Evolutionary conservation across 2,888 invertebrate genomes (phyloP).

Genomic region (Alentia gelatinosa): DNA sequence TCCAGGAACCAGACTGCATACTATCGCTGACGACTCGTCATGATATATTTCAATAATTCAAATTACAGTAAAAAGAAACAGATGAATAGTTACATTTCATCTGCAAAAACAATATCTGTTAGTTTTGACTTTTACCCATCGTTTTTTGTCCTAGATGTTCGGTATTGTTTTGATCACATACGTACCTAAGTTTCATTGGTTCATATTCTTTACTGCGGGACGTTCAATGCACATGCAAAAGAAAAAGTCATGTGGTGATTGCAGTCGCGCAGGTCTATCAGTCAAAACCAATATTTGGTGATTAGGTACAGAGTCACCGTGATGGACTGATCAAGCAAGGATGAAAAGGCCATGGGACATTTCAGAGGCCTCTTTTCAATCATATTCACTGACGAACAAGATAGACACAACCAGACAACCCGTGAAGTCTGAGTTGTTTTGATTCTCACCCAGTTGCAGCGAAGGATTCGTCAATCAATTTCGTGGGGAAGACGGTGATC

Average conservation of each 20-base stretch:
- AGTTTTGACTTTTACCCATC: too few species aligned
- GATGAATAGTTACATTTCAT: too few species aligned
- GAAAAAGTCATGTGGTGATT: slow-evolving; percentile 38
- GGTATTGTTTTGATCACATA: slow-evolving; percentile 28
- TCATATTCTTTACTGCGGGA: neutral
- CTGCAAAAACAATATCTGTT: too few species aligned
- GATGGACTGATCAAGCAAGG: neutral
- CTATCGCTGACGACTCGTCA: too few species aligned
- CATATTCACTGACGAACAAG: neutral
- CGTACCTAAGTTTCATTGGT: slow-evolving; percentile 17
- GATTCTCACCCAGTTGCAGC: neutral
- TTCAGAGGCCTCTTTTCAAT: neutral
- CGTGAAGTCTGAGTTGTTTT: slow-evolving; percentile 2
- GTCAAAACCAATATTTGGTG: neutral
- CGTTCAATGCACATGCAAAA: neutral
- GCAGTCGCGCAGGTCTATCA: neutral
- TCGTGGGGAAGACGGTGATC: neutral
- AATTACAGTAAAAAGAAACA: too few species aligned
- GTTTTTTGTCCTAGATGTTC: too few species aligned
- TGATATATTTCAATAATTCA: too few species aligned
- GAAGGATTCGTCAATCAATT: neutral
- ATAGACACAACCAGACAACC: neutral
- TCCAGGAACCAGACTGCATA: too few species aligned
- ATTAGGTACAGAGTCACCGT: neutral
- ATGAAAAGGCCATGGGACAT: neutral